Evolutionary conservation across 2,797 vertebrate species (phyloP).

Genomic region (Hydrophis major): DNA sequence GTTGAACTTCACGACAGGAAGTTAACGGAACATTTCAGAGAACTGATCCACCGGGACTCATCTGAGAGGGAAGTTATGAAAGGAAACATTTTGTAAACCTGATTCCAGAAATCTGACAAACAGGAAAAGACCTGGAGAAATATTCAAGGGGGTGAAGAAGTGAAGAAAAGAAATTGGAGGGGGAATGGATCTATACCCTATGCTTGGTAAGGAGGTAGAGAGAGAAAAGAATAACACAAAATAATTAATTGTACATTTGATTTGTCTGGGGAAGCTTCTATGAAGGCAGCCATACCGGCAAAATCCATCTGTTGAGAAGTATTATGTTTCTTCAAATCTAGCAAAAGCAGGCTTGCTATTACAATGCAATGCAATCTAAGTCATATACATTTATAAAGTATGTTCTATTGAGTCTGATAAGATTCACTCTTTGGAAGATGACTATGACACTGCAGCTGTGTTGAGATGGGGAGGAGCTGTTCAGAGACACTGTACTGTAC

Average conservation of each 20-base stretch:
- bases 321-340: background rate
- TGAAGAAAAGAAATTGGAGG: conserved; percentile 36
- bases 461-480: background rate
- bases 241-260: conserved; percentile 50
- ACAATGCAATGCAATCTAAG: background rate
- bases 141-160: conserved; percentile 32
- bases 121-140: conserved; percentile 47
- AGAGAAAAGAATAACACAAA: conserved; percentile 41
- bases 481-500: background rate
- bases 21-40: conserved; percentile 39
- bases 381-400: background rate
- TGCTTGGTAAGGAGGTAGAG: background rate
- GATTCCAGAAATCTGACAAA: conserved; percentile 50
- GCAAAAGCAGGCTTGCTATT: background rate
- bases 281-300: conserved; percentile 3
- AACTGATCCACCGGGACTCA: conserved; percentile 36
- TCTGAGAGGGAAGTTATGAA: conserved; percentile 34
- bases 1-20: conserved; percentile 43
- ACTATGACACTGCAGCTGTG: background rate
- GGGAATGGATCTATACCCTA: background rate
- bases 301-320: conserved; percentile 1
- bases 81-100: conserved; percentile 44
- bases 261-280: conserved; percentile 29
- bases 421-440: background rate
- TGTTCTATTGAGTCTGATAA: background rate